These are phyloP conservation scores for Callipepla californica DNA, from an alignment of 2,113 vertebrate species.

Conservation along the genomic window DNA sequence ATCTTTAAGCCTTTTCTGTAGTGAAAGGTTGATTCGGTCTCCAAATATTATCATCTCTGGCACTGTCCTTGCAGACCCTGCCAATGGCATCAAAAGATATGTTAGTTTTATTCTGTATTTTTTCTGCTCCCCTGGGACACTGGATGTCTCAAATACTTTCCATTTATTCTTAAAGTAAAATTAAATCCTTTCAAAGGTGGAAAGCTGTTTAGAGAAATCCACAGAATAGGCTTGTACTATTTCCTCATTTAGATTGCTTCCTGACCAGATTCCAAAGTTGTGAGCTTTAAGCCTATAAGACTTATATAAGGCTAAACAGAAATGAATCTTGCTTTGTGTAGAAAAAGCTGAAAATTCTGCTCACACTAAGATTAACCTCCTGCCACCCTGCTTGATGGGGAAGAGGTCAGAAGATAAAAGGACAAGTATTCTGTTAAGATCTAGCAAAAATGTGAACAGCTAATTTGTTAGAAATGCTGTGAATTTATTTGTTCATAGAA, in stretches of 20 bases:
- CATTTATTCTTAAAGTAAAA: conserved; percentile 26
- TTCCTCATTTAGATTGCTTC: conserved; percentile 30
- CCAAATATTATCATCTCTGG: background rate
- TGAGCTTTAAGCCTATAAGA: conserved; percentile 36
- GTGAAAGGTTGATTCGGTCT: background rate
- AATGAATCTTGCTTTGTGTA: background rate
- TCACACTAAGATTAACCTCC: conserved; percentile 6
- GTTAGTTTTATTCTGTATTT: conserved; percentile 5
- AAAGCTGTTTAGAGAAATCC: conserved; percentile 51
- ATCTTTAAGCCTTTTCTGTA: background rate
- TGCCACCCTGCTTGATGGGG: background rate
- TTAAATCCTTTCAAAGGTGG: conserved; percentile 36
- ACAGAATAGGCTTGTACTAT: background rate
- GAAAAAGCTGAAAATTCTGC: conserved; percentile 4
- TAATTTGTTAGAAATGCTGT: background rate
- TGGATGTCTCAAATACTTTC: conserved; percentile 1
- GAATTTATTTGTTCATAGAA: background rate
- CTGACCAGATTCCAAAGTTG: conserved; percentile 6
- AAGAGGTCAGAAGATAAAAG: background rate
- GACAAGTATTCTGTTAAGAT: background rate
- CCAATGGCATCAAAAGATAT: background rate
- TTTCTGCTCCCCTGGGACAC: background rate
- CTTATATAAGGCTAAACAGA: background rate
- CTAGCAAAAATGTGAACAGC: background rate
- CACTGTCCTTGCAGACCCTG: background rate